Evolutionary conservation across 2,888 invertebrate genomes (phyloP), one percentile per base, ranked within the genome.

Genomic region (Drosophila meridiana): DNA sequence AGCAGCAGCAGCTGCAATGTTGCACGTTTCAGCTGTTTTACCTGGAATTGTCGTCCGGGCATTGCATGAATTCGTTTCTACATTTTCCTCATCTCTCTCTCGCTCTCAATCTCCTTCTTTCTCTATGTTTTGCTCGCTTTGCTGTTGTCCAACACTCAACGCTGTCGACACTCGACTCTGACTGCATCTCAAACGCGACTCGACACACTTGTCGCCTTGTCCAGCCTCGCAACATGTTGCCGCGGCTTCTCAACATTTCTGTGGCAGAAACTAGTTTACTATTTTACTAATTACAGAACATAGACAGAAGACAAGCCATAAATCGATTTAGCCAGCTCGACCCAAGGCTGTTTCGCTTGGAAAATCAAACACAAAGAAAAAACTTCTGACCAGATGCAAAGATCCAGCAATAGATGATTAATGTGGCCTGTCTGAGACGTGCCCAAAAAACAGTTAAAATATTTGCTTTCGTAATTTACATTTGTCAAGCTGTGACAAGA

Each of bases 221-320:
- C 60, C 50, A 40, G 36, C 40, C 55, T 61, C 80, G 87, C 89
- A 83, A 83, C 83, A 87, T 83, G 86, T 88, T 83, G 88, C 82
- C 58, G 53, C 65, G 40, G 48, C 45, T 72, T 83, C 72, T 89
- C 82, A 84, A 70, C 83, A 82, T 82, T 69, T 20, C 20, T 70
- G 78, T 45, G 9, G 48, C 64, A 59, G 43, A 60, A 76, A 76
- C 77, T 77, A 76, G 77, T 78, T 78, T 78, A 68, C 48, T 69
- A 50, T 60, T 60, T 60, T 48, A 77, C 81, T 78, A 80, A 78
- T 78, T 78, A 78, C 78, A 78, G 78, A 80, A 69, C 71, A 52
- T 64, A 56, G 52, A 58, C 66, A 55, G 45, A 50, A 73, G 62
- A 67, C 75, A 79, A 75, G 80, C 65, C 62, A 75, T 75, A 69